phyloP scores from a whole-genome alignment of 2,113 vertebrate species.

The Tenebrosternarchus preto region DNA sequence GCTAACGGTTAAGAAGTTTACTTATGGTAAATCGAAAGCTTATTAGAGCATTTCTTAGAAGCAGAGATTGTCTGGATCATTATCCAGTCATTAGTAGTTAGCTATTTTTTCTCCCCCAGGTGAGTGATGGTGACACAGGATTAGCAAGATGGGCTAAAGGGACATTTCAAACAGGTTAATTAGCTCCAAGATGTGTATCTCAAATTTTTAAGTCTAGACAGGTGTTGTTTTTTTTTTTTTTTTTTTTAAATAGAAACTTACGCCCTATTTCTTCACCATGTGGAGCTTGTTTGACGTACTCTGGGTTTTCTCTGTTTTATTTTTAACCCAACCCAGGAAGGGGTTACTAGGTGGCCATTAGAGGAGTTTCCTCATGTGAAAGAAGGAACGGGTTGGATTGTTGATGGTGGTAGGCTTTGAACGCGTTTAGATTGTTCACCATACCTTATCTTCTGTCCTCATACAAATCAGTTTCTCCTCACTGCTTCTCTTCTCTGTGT shows the following conservation, averaged over 20 bases:
- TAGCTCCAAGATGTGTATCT: not conserved
- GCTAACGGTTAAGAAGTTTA: not conserved
- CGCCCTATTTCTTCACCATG: not conserved
- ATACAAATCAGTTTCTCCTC: conserved; percentile 35
- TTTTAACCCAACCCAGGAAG: no score
- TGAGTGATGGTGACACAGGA: not conserved
- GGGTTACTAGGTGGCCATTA: no score
- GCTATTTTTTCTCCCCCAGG: not conserved
- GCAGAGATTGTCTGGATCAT: not conserved
- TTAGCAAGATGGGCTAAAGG: not conserved
- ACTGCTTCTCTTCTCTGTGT: not conserved
- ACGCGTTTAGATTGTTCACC: not conserved
- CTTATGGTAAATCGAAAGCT: not conserved
- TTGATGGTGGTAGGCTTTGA: not conserved
- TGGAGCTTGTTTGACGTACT: not conserved
- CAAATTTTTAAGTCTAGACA: not conserved
- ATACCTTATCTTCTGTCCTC: not conserved
- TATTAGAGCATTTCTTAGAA: not conserved
- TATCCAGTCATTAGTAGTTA: not conserved
- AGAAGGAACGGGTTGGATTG: not conserved
- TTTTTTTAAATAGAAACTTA: not conserved
- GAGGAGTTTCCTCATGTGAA: not conserved
- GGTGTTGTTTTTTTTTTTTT: no score
- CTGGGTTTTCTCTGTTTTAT: not conserved
- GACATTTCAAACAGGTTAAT: not conserved